phyloP scores from a whole-genome alignment of 2,113 vertebrate species.

The Taxidea taxus region DNA sequence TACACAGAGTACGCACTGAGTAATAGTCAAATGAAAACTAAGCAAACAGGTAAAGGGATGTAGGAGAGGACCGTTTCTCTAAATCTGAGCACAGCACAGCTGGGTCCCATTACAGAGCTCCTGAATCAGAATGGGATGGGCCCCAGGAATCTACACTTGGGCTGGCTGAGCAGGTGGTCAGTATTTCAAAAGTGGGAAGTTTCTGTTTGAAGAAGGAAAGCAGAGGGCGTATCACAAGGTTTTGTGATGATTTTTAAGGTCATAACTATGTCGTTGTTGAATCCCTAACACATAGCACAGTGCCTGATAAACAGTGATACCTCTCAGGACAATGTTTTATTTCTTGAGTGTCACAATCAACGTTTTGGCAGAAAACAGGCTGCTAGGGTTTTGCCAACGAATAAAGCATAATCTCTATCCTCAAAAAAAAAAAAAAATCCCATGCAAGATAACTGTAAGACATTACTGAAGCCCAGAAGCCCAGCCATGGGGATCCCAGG shows the following conservation, averaged over 20 bases:
- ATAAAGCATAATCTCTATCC: neutral
- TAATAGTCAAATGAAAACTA: neutral
- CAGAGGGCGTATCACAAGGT: rapidly evolving
- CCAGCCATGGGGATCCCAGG: neutral
- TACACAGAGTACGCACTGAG: neutral
- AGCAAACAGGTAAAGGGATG: neutral
- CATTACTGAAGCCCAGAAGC: no score
- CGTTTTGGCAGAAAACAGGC: neutral
- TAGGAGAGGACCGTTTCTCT: neutral
- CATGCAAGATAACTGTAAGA: neutral
- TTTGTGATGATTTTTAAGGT: neutral
- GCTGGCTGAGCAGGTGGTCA: no score
- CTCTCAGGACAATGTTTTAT: neutral
- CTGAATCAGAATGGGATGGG: neutral
- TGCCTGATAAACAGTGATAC: neutral
- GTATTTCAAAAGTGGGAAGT: neutral
- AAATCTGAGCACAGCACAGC: neutral
- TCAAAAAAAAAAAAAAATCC: neutral
- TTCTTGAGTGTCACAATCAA: neutral
- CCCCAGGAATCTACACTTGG: rapidly evolving
- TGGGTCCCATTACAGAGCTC: neutral
- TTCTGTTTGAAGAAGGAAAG: neutral
- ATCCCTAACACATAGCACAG: neutral
- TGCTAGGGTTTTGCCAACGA: neutral
- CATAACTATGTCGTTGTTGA: neutral